These are phyloP conservation scores for Apamea epomidion DNA, from an alignment of 2,888 invertebrate species.

Conservation along the genomic window DNA sequence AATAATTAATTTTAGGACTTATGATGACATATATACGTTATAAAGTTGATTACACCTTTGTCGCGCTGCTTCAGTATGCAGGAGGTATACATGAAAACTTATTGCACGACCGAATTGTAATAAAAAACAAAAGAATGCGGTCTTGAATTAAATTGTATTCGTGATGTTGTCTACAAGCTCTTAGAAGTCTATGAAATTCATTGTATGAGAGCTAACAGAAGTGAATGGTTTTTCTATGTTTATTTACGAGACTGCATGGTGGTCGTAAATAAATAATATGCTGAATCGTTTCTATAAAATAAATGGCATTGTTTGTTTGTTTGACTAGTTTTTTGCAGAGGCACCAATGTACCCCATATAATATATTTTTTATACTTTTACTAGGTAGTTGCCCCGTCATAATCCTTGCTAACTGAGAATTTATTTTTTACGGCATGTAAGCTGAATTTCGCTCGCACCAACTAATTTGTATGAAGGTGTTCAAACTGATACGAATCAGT, in stretches of 20 bases:
- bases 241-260: not conserved
- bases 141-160: no score
- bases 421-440: not conserved
- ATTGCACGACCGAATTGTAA: not conserved
- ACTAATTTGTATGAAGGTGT: no score
- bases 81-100: not conserved
- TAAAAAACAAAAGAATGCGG: not conserved
- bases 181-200: constrained; percentile 2
- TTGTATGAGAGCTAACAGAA: not conserved
- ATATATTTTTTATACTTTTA: not conserved
- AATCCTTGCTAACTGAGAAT: not conserved
- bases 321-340: not conserved
- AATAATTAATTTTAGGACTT: not conserved
- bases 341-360: not conserved
- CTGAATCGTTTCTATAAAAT: not conserved
- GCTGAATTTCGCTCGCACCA: no score
- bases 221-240: not conserved
- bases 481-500: no score
- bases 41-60: not conserved
- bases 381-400: not conserved
- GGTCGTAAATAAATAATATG: not conserved
- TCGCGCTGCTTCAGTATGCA: not conserved
- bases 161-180: not conserved
- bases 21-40: not conserved
- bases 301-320: not conserved